These are phyloP conservation scores for Paedocypris sp. DNA, from an alignment of 2,113 vertebrate genomes.

Conservation along the genomic window DNA sequence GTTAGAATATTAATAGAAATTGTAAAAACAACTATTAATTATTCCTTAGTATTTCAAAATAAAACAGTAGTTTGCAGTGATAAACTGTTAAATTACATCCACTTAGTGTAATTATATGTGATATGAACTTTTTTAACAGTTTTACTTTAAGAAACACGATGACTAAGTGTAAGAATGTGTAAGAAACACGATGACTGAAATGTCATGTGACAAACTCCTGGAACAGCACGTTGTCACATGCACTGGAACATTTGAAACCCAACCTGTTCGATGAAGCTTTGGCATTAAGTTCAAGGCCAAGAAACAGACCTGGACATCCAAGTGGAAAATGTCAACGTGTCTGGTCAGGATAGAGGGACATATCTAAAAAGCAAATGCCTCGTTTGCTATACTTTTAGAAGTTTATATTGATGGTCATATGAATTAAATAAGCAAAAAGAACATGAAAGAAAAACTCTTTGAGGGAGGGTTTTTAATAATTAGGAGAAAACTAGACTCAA, in stretches of 20 bases:
- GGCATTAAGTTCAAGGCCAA: slow-evolving; percentile 1
- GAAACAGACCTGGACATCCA: not conserved
- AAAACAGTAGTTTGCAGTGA: too few species aligned
- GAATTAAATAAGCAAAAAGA: too few species aligned
- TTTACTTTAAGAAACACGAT: too few species aligned
- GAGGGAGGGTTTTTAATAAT: too few species aligned
- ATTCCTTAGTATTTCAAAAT: too few species aligned
- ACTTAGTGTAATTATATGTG: not conserved
- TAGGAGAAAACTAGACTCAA: too few species aligned
- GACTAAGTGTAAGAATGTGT: not conserved
- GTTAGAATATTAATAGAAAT: too few species aligned
- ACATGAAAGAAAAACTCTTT: too few species aligned
- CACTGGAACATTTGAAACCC: not conserved
- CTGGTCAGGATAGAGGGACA: not conserved
- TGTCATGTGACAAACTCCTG: not conserved
- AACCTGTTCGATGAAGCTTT: not conserved
- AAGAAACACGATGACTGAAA: not conserved
- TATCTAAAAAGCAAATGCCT: not conserved
- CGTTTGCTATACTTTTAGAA: not conserved
- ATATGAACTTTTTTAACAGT: not conserved
- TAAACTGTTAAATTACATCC: too few species aligned
- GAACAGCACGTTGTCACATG: not conserved
- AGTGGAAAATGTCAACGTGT: not conserved
- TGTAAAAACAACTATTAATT: too few species aligned
- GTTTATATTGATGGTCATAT: too few species aligned